Conservation (phyloP, 2,113 vertebrate genomes). For the Cyphotilapia sp. region DNA sequence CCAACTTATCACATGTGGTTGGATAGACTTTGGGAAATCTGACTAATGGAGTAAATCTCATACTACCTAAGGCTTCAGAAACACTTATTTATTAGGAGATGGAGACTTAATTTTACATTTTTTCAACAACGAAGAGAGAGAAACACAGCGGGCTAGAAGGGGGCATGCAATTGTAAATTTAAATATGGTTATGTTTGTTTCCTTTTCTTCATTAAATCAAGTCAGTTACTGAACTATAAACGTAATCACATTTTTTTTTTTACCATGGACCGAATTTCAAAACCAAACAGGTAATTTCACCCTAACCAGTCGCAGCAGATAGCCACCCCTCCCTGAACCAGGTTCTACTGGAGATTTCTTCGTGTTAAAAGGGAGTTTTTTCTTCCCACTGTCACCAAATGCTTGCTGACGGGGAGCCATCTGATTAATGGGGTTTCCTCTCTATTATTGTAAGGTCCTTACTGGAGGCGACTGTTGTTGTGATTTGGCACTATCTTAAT, state of each 20-base stretch:
- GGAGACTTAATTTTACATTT: not conserved
- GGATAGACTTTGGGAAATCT: not conserved
- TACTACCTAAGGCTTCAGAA: not conserved
- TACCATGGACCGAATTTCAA: fast-evolving
- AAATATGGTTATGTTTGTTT: not conserved
- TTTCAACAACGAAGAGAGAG: not conserved
- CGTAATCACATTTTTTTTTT: fast-evolving
- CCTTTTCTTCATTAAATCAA: not conserved
- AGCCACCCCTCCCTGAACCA: not conserved
- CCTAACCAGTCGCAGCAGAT: not conserved
- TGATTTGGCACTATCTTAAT: not conserved
- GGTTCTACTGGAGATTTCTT: not conserved
- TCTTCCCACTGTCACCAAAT: not conserved
- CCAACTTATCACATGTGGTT: not conserved
- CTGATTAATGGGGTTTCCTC: not conserved
- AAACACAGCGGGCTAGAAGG: not conserved
- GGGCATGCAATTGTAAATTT: not conserved
- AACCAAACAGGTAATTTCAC: not conserved
- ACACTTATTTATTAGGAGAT: not conserved
- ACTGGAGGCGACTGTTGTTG: not conserved
- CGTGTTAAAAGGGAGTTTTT: not conserved
- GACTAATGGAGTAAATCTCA: not conserved
- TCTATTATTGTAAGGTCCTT: not conserved
- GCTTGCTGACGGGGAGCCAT: not conserved
- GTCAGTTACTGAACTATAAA: not conserved